These are phyloP conservation scores for Ditylenchus dipsaci DNA, from an alignment of 1,140 invertebrate species.

Conservation along the genomic window DNA sequence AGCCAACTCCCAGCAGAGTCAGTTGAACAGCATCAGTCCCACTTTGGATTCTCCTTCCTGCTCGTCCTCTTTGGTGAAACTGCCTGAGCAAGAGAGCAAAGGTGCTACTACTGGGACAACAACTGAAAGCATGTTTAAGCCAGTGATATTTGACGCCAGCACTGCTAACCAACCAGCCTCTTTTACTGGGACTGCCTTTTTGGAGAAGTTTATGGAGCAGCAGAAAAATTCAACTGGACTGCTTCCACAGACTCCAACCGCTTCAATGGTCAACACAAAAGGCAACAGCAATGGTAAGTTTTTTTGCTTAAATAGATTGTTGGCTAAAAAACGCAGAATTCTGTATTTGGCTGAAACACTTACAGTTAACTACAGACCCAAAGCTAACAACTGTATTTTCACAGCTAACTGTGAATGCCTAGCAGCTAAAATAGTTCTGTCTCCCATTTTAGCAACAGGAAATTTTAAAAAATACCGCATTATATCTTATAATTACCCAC, in stretches of 20 bases:
- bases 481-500: no score
- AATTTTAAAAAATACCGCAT: no score
- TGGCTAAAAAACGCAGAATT: no score
- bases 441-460: no score
- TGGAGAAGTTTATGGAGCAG: conserved; percentile 17
- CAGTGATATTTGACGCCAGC: conserved; percentile 20
- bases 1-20: conserved; percentile 22
- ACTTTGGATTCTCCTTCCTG: not conserved
- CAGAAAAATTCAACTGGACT: not conserved
- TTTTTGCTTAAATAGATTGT: not conserved
- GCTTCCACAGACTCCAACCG: not conserved
- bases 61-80: not conserved
- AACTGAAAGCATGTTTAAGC: conserved; percentile 30
- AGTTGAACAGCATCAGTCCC: not conserved
- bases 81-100: not conserved
- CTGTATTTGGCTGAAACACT: no score
- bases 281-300: not conserved
- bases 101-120: not conserved
- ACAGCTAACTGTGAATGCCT: no score
- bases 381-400: no score
- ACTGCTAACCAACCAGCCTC: conserved; percentile 15
- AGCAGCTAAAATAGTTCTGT: no score
- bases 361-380: no score
- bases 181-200: conserved; percentile 28
- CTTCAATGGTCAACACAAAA: not conserved